Evolutionary conservation across 2,797 vertebrate species (phyloP).

Genomic region (Paguma larvata): DNA sequence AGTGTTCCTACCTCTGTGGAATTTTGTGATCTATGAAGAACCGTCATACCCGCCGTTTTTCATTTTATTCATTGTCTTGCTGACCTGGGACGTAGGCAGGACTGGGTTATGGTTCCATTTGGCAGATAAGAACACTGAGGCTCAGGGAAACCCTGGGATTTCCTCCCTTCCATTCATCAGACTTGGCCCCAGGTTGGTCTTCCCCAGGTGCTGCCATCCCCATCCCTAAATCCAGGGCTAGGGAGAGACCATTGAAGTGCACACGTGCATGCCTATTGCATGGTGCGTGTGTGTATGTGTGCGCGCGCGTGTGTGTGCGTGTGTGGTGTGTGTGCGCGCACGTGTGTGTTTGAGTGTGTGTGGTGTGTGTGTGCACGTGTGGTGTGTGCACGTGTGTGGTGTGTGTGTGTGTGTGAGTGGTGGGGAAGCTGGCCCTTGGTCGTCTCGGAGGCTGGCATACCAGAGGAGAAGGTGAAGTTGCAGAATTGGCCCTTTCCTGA

Average conservation of each 20-base stretch:
- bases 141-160: background rate
- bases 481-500: background rate
- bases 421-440: background rate
- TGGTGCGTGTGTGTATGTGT: too few species aligned
- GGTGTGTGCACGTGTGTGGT: background rate
- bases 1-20: rapidly evolving
- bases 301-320: too few species aligned
- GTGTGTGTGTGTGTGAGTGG: background rate
- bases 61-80: background rate
- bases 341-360: background rate
- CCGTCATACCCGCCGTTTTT: background rate
- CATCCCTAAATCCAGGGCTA: background rate
- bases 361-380: background rate
- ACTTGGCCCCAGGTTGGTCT: background rate
- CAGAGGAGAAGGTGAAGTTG: background rate
- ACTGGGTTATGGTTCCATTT: background rate
- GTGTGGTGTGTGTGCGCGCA: background rate
- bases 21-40: background rate
- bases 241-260: background rate
- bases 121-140: background rate
- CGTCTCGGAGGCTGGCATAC: background rate
- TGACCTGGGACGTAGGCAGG: background rate
- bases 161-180: background rate
- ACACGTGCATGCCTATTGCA: background rate
- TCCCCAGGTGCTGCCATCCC: background rate